These are phyloP conservation scores for Apaloderma vittatum DNA, from an alignment of 2,113 vertebrate genomes.

Conservation along the genomic window DNA sequence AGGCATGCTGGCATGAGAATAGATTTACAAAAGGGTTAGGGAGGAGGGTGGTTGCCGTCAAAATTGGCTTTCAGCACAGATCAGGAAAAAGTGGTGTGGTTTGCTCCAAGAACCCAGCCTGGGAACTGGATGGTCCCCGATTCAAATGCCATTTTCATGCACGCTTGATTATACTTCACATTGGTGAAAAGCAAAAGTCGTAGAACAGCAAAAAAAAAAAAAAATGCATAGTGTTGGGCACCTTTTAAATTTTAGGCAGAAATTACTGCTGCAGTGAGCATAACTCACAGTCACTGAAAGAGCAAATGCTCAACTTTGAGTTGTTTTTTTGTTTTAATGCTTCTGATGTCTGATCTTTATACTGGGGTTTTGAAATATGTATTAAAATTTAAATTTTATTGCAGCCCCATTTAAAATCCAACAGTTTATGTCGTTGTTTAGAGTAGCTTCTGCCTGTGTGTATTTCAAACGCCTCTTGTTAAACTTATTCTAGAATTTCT, in stretches of 20 bases:
- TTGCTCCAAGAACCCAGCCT: not conserved
- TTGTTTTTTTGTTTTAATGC: not conserved
- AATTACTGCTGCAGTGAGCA: not conserved
- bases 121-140: not conserved
- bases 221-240: not conserved
- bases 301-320: not conserved
- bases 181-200: not conserved
- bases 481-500: not conserved
- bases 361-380: not conserved
- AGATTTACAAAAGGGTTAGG: not conserved
- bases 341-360: not conserved
- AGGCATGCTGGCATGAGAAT: not conserved
- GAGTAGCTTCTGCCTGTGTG: not conserved
- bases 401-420: not conserved
- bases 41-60: not conserved
- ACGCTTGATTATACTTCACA: rapidly evolving
- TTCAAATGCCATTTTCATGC: not conserved
- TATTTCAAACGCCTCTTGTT: not conserved
- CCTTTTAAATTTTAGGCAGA: not conserved
- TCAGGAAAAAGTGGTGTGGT: not conserved
- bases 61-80: not conserved
- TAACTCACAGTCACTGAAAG: not conserved
- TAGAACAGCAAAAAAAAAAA: not conserved
- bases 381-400: not conserved
- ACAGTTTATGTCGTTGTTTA: not conserved